Base-by-base conservation (phyloP, 2,113 vertebrate species). In the Phrynosoma platyrhinos region DNA sequence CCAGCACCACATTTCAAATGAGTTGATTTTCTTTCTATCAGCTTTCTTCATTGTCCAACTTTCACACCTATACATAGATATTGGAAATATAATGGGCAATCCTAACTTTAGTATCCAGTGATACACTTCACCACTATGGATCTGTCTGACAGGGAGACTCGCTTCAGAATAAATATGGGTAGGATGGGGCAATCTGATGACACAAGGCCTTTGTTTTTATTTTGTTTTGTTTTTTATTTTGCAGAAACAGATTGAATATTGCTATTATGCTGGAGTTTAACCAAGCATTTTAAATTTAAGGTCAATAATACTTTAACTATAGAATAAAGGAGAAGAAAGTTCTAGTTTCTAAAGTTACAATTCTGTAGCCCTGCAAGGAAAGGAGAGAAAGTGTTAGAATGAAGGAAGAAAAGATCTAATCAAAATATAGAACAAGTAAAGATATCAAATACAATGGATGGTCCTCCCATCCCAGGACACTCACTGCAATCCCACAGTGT, bases 251-350 rank as follows among this genome's bases (percentile, higher is more conserved):
- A 85, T 47, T 47, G 64, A n/a, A 66, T 27, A 85, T 42, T 27
- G 18, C 20, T 55, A 13, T 13, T 53, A 8, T 47, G 40, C 18
- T 62, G 32, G 32, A 27, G 88, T 20, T 82, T 87, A 88, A 74
- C 21, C 55, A 83, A 58, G 76, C 12, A 20, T 58, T n/a, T 30
- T 0, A 2, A 20, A 25, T 87, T 91, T 83, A 92, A 86, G 78
- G 18, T 93, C 14, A 79, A 85, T 58, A 84, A 89, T 0, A 40
- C 55, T 53, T 85, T 78, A 21, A 92, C 84, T 89, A 88, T 0
- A 1, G 10, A 89, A 88, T 82, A 79, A 88, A 21, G 83, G 25
- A 10, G 52, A 86, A 90, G 91, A 7, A 90, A 74, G 83, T 42
- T 10, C 75, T 21, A 7, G 21, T 83, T 53, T 16, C 58, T 83